Conservation (phyloP, 2,113 vertebrate genomes). For the Boulengeromyrus knoepffleri region DNA sequence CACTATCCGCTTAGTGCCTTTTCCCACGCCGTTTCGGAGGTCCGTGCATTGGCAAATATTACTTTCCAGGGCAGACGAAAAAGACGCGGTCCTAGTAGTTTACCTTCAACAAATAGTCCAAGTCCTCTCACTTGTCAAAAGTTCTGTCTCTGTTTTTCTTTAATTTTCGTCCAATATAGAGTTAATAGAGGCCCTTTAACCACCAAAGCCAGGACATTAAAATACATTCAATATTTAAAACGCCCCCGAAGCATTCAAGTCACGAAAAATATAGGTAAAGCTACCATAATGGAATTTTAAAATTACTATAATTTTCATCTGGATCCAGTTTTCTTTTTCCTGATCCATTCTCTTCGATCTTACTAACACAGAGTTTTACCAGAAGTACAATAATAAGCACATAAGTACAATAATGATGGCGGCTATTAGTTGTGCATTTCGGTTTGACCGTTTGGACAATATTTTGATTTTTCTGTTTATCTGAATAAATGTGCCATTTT, state of each 20-base stretch:
- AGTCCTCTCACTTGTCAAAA: neutral
- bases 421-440: neutral
- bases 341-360: neutral
- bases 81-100: neutral
- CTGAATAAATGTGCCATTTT: neutral
- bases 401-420: neutral
- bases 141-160: neutral
- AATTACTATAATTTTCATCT: neutral
- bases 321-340: neutral
- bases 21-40: neutral
- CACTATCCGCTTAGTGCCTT: neutral
- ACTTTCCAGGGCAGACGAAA: neutral
- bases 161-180: neutral
- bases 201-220: neutral
- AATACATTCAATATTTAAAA: neutral
- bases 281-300: neutral
- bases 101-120: neutral
- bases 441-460: neutral
- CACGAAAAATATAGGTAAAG: neutral
- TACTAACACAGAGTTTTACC: neutral
- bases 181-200: neutral
- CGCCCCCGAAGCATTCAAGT: neutral
- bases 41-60: neutral
- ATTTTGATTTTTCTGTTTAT: neutral
- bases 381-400: neutral